Conservation (phyloP, 2,113 vertebrate species). For the Xiphias gladius region DNA sequence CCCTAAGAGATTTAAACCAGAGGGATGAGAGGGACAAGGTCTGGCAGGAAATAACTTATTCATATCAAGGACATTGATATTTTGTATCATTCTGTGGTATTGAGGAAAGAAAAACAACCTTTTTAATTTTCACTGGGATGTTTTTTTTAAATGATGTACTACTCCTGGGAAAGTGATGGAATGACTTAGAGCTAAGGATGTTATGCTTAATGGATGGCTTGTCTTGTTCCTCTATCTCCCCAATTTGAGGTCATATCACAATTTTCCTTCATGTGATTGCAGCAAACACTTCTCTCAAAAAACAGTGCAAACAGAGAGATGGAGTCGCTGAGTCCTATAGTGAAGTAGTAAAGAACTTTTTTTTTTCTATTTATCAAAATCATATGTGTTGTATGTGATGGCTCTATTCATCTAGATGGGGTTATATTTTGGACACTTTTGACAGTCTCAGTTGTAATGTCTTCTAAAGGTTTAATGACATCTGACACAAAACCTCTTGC, state of each 20-base stretch:
- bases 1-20: slow-evolving; percentile 72
- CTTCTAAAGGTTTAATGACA: not conserved
- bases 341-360: slow-evolving; percentile 16
- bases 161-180: slow-evolving; percentile 55
- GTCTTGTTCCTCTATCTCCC: slow-evolving; percentile 61
- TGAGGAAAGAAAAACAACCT: slow-evolving; percentile 25
- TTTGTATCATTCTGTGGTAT: slow-evolving; percentile 54
- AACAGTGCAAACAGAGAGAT: slow-evolving; percentile 10
- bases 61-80: slow-evolving; percentile 74
- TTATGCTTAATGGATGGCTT: slow-evolving; percentile 65
- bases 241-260: slow-evolving; percentile 67
- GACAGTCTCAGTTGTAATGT: slow-evolving; percentile 1
- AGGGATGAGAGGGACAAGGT: slow-evolving; percentile 68
- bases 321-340: not conserved
- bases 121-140: slow-evolving; percentile 72
- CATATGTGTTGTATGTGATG: slow-evolving; percentile 5
- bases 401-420: slow-evolving; percentile 13
- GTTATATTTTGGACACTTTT: slow-evolving; percentile 8
- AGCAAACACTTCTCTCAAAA: slow-evolving; percentile 33
- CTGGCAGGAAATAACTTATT: slow-evolving; percentile 78
- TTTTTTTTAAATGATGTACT: slow-evolving; percentile 59
- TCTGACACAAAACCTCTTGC: slow-evolving; percentile 1
- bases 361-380: slow-evolving; percentile 26
- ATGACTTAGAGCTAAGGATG: slow-evolving; percentile 51
- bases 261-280: slow-evolving; percentile 38